Conservation (phyloP, 2,888 invertebrate species). For the Incurvaria masculella region DNA sequence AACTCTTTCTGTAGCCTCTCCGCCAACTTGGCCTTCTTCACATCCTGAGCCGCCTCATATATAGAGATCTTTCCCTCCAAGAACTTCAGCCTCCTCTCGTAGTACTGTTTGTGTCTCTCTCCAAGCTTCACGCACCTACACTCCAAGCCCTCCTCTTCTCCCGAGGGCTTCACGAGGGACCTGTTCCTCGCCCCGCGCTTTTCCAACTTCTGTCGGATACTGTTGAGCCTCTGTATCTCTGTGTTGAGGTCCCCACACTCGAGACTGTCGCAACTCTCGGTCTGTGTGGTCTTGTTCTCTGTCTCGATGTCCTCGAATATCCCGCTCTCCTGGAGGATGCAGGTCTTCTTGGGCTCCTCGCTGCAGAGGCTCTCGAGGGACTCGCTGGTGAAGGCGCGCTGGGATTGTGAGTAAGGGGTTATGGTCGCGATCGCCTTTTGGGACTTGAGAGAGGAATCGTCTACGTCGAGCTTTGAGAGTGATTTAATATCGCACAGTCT, state of each 20-base stretch:
- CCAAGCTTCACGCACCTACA: constrained; percentile 52
- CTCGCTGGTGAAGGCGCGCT: constrained; percentile 46
- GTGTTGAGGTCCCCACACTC: constrained; percentile 56
- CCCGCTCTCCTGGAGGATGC: constrained; percentile 67
- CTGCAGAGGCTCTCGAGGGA: constrained; percentile 44
- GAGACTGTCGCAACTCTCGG: constrained; percentile 54
- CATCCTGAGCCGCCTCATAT: constrained; percentile 64
- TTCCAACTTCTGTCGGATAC: constrained; percentile 61
- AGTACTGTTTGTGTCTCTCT: constrained; percentile 60
- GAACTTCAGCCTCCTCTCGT: constrained; percentile 62
- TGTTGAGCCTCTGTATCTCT: constrained; percentile 62
- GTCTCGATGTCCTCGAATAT: constrained; percentile 64
- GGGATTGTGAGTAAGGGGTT: constrained; percentile 52
- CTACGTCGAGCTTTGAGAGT: constrained; percentile 31
- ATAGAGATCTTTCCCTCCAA: constrained; percentile 63
- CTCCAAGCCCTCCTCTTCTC: constrained; percentile 43
- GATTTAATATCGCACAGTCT: constrained; percentile 40
- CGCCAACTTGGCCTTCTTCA: constrained; percentile 58
- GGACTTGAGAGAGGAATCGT: constrained; percentile 39
- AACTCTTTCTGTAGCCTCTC: constrained; percentile 63
- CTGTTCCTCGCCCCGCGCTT: constrained; percentile 51
- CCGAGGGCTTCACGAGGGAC: constrained; percentile 32
- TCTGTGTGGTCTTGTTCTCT: constrained; percentile 51
- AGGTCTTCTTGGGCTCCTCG: constrained; percentile 46
- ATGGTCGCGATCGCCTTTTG: constrained; percentile 63